Percentiles rank a stretch among this genome's conserved stretches.
These are phyloP conservation scores for Neostethus bicornis DNA, from an alignment of 2,797 vertebrate genomes.

Conservation along the genomic window DNA sequence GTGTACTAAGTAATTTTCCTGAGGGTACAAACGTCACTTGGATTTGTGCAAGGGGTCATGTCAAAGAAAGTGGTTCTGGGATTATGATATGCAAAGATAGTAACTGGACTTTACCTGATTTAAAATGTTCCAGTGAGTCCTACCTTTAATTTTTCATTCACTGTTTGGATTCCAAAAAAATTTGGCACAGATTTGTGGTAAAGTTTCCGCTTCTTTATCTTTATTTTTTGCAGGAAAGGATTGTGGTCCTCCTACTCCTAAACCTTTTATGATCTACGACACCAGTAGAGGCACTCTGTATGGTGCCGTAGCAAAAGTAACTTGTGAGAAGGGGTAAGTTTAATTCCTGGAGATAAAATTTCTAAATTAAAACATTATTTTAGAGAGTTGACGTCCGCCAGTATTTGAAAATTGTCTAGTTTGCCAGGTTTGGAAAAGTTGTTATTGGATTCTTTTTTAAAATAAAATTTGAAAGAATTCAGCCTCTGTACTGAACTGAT, in stretches of 20 bases:
- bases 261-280: constrained; percentile 39
- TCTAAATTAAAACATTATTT: background rate
- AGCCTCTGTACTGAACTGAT: background rate
- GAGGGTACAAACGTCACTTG: background rate
- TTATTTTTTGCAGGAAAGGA: constrained; percentile 61
- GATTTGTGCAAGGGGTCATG: constrained; percentile 60
- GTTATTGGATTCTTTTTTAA: constrained; percentile 4
- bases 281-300: constrained; percentile 43
- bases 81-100: constrained; percentile 33
- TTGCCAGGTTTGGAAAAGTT: background rate
- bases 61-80: constrained; percentile 12
- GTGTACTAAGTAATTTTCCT: constrained; percentile 55
- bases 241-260: constrained; percentile 47
- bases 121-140: constrained; percentile 74
- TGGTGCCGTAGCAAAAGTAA: background rate
- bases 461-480: constrained; percentile 9
- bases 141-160: background rate
- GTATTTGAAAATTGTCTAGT: constrained; percentile 1
- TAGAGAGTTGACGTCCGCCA: background rate
- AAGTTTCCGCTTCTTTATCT: background rate
- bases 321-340: constrained; percentile 75
- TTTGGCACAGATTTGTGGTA: background rate
- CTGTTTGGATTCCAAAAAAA: background rate
- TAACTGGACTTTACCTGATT: constrained; percentile 49
- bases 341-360: background rate